Conservation (phyloP, 1,140 invertebrate genomes). For the Magallana angulata region DNA sequence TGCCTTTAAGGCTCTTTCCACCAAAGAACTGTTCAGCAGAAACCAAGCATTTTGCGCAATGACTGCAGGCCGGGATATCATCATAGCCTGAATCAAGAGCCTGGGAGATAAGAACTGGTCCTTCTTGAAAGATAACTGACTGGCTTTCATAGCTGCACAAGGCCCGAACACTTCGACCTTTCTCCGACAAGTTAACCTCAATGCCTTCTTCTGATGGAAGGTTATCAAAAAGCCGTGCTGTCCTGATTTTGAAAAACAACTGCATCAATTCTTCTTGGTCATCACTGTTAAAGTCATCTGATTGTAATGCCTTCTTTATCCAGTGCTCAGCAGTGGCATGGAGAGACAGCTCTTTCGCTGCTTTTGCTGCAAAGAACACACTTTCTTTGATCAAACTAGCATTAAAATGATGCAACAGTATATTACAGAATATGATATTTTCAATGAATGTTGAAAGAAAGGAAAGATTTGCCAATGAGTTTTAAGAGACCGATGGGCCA, state of each 20-base stretch:
- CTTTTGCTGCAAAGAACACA: neutral
- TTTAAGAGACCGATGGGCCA: too few species aligned
- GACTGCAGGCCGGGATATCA: constrained; percentile 57
- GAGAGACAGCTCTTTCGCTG: neutral
- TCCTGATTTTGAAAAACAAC: constrained; percentile 62
- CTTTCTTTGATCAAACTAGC: too few species aligned
- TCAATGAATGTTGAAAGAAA: too few species aligned
- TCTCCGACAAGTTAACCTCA: constrained; percentile 55
- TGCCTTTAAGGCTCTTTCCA: constrained; percentile 33
- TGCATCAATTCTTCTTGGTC: constrained; percentile 21
- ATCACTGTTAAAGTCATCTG: constrained; percentile 23
- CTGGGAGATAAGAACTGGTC: constrained; percentile 58
- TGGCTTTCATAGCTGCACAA: constrained; percentile 47
- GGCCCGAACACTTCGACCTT: constrained; percentile 55
- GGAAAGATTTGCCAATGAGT: too few species aligned
- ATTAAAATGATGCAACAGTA: too few species aligned
- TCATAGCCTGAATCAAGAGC: constrained; percentile 45
- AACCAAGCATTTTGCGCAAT: constrained; percentile 63
- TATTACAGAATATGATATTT: too few species aligned
- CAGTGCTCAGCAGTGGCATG: neutral
- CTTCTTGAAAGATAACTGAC: constrained; percentile 60
- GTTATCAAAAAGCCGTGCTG: constrained; percentile 59
- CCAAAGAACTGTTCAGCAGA: constrained; percentile 61
- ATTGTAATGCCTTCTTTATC: neutral
- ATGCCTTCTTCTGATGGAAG: constrained; percentile 46